Evolutionary conservation across 2,888 invertebrate species (phyloP), one percentile per base, ranked within the genome.

Genomic region (Zaprionus bogoriensis): DNA sequence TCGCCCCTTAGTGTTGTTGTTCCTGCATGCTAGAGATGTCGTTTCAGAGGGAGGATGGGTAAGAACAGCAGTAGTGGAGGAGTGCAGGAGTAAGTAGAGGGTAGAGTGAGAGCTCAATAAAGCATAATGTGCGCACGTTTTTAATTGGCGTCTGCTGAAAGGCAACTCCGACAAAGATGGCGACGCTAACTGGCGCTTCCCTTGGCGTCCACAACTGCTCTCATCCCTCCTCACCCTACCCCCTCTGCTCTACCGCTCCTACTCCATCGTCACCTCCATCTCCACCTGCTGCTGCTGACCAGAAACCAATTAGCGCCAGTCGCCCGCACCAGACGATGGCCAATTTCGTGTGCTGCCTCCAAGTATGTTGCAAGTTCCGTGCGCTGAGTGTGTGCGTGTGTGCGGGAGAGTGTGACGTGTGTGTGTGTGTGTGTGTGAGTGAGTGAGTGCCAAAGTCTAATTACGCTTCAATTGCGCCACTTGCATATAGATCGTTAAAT

Each of bases 401-500:
- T 23, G 47, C 14, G 19, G 19, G 44, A 17, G 25, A 9, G 27
- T 55, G 39, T 41, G 30, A 19, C 28, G 41, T 25, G 14, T 36
- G 47, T 20, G 23, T 12, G 12, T 19, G 45, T 25, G 14, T 44
- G 41, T 32, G 30, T 12, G 51, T 51, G 61, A 60, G 69, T 64
- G 68, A 68, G 76, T 78, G 47, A 73, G 65, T 72, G 72, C 62
- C 70, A 72, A 80, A 80, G 81, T 88, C 89, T 89, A 89, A 89
- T 89, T 89, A 89, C 89, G 86, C 89, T 88, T 88, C 89, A 90
- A 89, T 89, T 89, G 88, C 89, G 87, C 83, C 67, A 88, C 87
- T 87, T 89, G 90, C 90, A 90, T 90, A 90, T 89, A 90, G 89
- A 90, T 90, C 87, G 90, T 74, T 69, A 88, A 89, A 90, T 90